Evolutionary conservation across 2,888 invertebrate species (phyloP).

Genomic region (Cataglyphis livida): DNA sequence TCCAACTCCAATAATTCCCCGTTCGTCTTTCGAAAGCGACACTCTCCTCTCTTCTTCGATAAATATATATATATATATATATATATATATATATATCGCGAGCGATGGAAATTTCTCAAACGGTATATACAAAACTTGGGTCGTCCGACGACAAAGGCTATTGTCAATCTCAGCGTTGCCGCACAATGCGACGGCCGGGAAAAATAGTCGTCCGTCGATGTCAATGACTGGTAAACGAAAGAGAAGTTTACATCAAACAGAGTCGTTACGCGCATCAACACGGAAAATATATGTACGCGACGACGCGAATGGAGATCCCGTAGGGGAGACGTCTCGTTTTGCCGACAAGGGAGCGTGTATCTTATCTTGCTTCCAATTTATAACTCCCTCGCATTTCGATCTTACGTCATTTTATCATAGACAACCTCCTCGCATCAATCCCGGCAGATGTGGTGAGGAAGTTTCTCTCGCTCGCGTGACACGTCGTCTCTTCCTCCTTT

Average conservation of each 20-base stretch:
- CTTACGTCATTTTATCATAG: neutral
- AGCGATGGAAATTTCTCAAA: conserved; percentile 61
- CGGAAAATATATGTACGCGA: neutral
- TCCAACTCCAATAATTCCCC: neutral
- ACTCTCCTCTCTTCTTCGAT: neutral
- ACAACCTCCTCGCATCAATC: conserved; percentile 26
- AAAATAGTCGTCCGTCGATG: conserved; percentile 59
- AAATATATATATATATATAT: too few relatives aligned
- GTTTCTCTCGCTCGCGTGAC: conserved; percentile 33
- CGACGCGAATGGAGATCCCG: neutral
- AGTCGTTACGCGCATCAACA: conserved; percentile 23
- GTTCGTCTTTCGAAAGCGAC: neutral
- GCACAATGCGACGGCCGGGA: conserved; percentile 55
- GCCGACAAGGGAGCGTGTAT: neutral
- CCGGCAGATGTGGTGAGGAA: neutral
- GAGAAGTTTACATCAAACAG: conserved; percentile 48
- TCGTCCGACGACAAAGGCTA: conserved; percentile 65
- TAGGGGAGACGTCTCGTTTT: neutral
- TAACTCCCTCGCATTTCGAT: conserved; percentile 20
- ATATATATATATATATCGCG: neutral
- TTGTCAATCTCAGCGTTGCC: conserved; percentile 56
- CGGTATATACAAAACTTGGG: conserved; percentile 44
- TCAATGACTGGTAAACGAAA: conserved; percentile 48
- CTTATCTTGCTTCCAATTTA: conserved; percentile 40
- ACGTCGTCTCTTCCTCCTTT: neutral